Base-by-base conservation (phyloP, 2,113 vertebrate genomes). In the Tachysurus vachellii region DNA sequence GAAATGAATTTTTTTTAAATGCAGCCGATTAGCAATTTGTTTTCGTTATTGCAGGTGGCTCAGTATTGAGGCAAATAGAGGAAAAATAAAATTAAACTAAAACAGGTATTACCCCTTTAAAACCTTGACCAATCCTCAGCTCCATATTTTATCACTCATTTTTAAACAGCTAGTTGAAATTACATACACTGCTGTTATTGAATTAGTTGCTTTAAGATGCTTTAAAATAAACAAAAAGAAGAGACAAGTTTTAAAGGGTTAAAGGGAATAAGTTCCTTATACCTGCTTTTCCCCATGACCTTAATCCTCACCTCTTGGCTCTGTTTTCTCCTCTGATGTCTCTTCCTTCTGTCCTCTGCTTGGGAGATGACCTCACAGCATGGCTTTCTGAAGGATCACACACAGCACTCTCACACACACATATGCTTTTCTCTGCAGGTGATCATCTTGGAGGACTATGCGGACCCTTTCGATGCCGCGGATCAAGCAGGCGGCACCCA, bases 401-500 rank as follows among this genome's bases (percentile, higher is more conserved):
- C 28, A 64, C 42, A 31, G 0, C 8, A 13, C 50, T 19, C 76
- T 12, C 31, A 59, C 31, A 42, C 36, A 36, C 31, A 12, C 57
- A 54, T 21, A 70, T 62, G 82, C 61, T 77, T 47, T 59, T 84
- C 56, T 80, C 87, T 91, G 23, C 93, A 99, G 98, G 92, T 97
- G 90, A 94, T 97, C 89, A 97, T 99, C 88, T 93, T 99, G 84
- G 98, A 99, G 92, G 98, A 99, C 93, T 99, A 99, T 0, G 97
- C 98, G 0, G 97, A 99, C 88, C 98, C 98, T 0, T 99, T 99
- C 0, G 98, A 99, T 76, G 96, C 96, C 0, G 95, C 96, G 0
- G 96, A 98, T 4, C 96, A 98, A 89, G 94, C 94, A 23, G 95
- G 94, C 0, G 94, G 95, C 19, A 91, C 92, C 84, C 95, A 95